Percentiles rank a stretch among this genome's conserved stretches.
Evolutionary conservation across 1,140 invertebrate genomes (phyloP).

Genomic region (Nylanderia fulva): DNA sequence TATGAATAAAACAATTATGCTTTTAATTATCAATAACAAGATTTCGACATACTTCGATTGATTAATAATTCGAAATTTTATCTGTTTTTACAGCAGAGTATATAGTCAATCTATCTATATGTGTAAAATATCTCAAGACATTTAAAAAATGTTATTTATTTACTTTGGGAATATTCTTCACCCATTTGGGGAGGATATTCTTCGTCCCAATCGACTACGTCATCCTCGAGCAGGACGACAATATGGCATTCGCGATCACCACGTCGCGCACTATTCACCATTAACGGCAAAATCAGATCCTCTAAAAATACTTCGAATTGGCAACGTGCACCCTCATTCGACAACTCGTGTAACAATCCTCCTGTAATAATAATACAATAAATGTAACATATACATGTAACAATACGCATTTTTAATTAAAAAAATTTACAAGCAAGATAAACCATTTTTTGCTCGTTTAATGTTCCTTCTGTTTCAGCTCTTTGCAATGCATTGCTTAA

Average conservation of each 20-base stretch:
- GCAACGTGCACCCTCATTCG: conserved; percentile 98
- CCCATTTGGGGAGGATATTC: conserved; percentile 99
- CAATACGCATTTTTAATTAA: background rate
- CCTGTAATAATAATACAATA: conserved; percentile 86
- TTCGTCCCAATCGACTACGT: conserved; percentile 99
- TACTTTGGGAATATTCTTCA: conserved; percentile 98
- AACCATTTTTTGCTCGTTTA: background rate
- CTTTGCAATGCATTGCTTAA: background rate
- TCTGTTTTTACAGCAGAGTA: background rate
- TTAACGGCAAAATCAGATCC: conserved; percentile 96
- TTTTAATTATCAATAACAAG: background rate
- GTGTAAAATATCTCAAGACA: background rate
- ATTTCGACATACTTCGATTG: background rate
- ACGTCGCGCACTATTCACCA: conserved; percentile 97
- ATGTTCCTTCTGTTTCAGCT: background rate
- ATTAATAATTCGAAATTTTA: background rate
- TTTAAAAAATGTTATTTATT: conserved; percentile 71
- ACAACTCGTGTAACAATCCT: conserved; percentile 98
- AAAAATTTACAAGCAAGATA: conserved; percentile 4
- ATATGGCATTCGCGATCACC: conserved; percentile 96
- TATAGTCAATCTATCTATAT: background rate
- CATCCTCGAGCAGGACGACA: conserved; percentile 97
- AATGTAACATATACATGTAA: no score
- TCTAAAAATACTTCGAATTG: conserved; percentile 99
- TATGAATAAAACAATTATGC: background rate